phyloP scores from a whole-genome alignment of 2,888 invertebrate species.

The Sinhomidia bicolor region DNA sequence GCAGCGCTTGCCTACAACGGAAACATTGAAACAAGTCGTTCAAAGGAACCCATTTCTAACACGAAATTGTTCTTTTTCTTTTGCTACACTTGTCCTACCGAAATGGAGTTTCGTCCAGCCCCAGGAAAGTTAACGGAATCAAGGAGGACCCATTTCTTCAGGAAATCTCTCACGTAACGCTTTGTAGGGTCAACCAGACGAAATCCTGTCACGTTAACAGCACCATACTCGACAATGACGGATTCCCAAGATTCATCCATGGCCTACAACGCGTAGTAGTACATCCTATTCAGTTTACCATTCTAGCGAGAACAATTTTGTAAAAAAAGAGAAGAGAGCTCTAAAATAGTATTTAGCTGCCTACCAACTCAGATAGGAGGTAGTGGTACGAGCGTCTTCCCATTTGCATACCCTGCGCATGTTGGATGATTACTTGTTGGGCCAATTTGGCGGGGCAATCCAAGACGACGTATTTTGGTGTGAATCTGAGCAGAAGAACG shows the following conservation, averaged over 20 bases:
- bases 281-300: no score
- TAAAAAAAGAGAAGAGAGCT: no score
- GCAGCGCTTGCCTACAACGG: no score
- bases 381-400: slow-evolving; percentile 96
- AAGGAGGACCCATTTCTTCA: slow-evolving; percentile 92
- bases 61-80: no score
- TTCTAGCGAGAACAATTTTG: no score
- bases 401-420: slow-evolving; percentile 92
- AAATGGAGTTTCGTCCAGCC: slow-evolving; percentile 90
- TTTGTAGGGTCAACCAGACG: slow-evolving; percentile 94
- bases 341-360: no score
- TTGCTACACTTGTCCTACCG: no score
- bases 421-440: slow-evolving; percentile 86
- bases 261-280: slow-evolving; percentile 90
- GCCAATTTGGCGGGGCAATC: neutral
- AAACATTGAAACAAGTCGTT: no score
- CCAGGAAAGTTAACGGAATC: slow-evolving; percentile 88
- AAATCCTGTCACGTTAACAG: slow-evolving; percentile 99
- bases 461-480: neutral
- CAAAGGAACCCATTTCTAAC: no score
- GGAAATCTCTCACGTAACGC: slow-evolving; percentile 92
- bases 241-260: slow-evolving; percentile 98
- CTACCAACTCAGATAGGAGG: slow-evolving; percentile 94
- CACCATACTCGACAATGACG: slow-evolving; percentile 97
- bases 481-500: neutral